Percentiles rank a stretch among this genome's conserved stretches.
Evolutionary conservation across 2,888 invertebrate genomes (phyloP).

Genomic region (Tridacna crocea): DNA sequence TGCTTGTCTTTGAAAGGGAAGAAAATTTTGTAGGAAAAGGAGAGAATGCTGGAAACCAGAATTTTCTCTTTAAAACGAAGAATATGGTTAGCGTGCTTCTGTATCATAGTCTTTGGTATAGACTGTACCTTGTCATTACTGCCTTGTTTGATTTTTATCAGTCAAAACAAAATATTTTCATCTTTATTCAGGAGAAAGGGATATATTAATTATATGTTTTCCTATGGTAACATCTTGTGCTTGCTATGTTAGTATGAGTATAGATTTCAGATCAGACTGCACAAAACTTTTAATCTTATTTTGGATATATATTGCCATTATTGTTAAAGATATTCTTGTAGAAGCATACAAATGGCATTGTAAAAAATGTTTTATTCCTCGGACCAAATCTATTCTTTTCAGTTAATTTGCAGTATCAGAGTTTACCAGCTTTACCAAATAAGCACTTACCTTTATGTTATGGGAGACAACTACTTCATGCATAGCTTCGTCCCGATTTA

Average conservation of each 20-base stretch:
- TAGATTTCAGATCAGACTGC: not conserved
- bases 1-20: not conserved
- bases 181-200: not conserved
- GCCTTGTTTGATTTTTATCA: not conserved
- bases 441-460: too few species aligned
- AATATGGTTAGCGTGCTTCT: not conserved
- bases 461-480: too few species aligned
- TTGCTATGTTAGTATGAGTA: not conserved
- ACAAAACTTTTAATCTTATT: too few species aligned
- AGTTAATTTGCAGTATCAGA: too few species aligned
- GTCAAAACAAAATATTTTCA: not conserved
- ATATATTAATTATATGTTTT: not conserved
- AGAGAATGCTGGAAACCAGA: not conserved
- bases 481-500: too few species aligned
- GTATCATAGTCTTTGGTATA: too few species aligned
- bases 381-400: too few species aligned
- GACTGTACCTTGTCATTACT: not conserved
- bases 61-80: not conserved
- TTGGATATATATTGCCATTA: too few species aligned
- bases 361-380: too few species aligned
- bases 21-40: conserved; percentile 4
- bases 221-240: not conserved
- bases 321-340: too few species aligned
- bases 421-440: too few species aligned
- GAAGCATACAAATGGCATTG: too few species aligned